These are phyloP conservation scores for Lordiphosa mommai DNA, from an alignment of 1,140 invertebrate genomes.

Conservation along the genomic window DNA sequence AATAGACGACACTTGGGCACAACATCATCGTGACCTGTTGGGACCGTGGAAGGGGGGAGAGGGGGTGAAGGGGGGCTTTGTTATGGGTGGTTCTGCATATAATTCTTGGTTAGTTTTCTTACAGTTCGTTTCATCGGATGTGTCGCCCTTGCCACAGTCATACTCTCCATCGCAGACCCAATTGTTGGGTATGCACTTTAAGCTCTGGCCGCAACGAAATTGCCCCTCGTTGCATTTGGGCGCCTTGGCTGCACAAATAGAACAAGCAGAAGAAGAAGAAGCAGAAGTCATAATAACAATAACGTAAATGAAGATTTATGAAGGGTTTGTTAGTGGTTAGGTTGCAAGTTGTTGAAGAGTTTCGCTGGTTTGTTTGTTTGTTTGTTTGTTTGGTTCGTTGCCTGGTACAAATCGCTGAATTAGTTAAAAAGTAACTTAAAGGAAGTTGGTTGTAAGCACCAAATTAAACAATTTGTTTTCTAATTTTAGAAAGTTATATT, in stretches of 20 bases:
- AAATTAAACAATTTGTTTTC: too few relatives aligned
- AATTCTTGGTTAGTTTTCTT: constrained; percentile 38
- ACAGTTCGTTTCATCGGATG: constrained; percentile 69
- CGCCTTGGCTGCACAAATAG: constrained; percentile 52
- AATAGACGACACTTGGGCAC: constrained; percentile 81
- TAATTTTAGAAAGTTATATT: too few relatives aligned
- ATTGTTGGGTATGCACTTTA: constrained; percentile 85
- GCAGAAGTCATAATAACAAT: constrained; percentile 56
- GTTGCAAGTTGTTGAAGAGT: constrained; percentile 8
- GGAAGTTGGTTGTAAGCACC: too few relatives aligned
- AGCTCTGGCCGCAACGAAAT: constrained; percentile 82
- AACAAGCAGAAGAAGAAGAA: constrained; percentile 9
- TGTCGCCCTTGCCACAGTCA: constrained; percentile 66
- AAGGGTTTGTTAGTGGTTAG: constrained; percentile 57
- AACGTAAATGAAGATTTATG: constrained; percentile 75
- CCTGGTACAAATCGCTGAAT: constrained; percentile 32
- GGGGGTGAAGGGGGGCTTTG: neutral
- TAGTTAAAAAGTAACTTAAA: constrained; percentile 9
- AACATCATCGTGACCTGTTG: constrained; percentile 50
- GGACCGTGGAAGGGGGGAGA: neutral
- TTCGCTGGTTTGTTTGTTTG: neutral
- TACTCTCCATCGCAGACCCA: constrained; percentile 86
- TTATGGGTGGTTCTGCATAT: constrained; percentile 5
- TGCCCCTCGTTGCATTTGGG: constrained; percentile 82
- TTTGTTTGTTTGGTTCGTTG: constrained; percentile 1